Conservation (phyloP, 2,113 vertebrate species). For the Neogale vison region DNA sequence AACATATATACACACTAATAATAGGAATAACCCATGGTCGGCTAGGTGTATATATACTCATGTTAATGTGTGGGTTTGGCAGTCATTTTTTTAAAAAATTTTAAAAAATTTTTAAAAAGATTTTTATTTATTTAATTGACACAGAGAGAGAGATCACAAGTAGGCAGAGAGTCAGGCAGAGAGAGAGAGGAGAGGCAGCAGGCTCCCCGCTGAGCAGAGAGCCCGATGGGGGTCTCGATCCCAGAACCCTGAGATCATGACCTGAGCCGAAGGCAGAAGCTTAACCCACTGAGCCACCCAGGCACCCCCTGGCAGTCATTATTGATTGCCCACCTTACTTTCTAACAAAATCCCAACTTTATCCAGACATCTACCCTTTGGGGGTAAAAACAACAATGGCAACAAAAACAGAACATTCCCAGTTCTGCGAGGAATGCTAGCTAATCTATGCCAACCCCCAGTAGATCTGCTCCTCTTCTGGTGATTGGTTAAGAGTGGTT, state of each 20-base stretch:
- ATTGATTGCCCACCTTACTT: neutral
- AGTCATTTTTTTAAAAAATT: neutral
- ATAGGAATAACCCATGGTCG: neutral
- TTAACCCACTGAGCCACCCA: too few species aligned
- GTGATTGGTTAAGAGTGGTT: neutral
- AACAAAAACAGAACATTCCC: neutral
- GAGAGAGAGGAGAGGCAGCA: too few species aligned
- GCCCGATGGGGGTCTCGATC: too few species aligned
- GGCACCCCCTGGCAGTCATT: neutral
- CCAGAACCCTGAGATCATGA: too few species aligned
- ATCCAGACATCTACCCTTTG: neutral
- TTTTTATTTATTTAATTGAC: too few species aligned
- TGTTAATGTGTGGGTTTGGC: neutral
- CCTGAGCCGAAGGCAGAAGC: too few species aligned
- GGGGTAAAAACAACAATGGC: neutral
- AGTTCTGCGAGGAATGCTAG: neutral
- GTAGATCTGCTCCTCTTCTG: neutral
- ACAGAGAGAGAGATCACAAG: too few species aligned
- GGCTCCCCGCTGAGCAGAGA: too few species aligned
- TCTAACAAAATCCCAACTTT: neutral
- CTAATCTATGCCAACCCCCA: neutral
- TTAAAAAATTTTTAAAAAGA: too few species aligned
- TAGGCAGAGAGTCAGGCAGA: too few species aligned
- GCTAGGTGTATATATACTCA: neutral
- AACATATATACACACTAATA: neutral